Percentiles rank a stretch among this genome's conserved stretches.
These are phyloP conservation scores for Lagopus leucura DNA, from an alignment of 2,113 vertebrate species.

Conservation along the genomic window DNA sequence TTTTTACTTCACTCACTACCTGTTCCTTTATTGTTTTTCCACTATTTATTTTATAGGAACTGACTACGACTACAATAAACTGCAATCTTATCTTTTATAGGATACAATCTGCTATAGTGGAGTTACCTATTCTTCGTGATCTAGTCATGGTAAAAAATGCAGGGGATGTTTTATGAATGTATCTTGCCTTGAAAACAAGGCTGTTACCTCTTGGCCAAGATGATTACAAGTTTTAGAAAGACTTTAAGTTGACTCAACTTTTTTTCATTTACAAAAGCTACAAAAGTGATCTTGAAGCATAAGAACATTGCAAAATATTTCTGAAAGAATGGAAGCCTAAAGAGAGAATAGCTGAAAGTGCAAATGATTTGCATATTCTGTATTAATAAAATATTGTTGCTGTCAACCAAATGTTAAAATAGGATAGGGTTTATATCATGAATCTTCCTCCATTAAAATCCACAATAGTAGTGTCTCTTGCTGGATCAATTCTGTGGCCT, in stretches of 20 bases:
- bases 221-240: constrained; percentile 35
- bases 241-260: constrained; percentile 37
- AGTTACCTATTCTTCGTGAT: background rate
- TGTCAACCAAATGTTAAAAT: constrained; percentile 30
- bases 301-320: background rate
- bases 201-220: background rate
- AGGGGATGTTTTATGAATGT: background rate
- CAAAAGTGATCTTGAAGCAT: constrained; percentile 11
- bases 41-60: constrained; percentile 8
- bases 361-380: constrained; percentile 24
- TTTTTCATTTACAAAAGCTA: constrained; percentile 22
- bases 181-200: constrained; percentile 39
- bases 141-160: background rate
- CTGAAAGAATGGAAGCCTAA: background rate
- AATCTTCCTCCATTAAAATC: background rate
- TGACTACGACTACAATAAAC: background rate
- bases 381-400: constrained; percentile 12
- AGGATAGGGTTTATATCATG: rapidly evolving
- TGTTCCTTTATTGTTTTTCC: background rate
- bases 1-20: background rate
- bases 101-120: background rate
- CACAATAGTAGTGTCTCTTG: background rate
- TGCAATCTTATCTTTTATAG: background rate
- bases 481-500: background rate
- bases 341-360: background rate